Evolutionary conservation across 2,888 invertebrate genomes (phyloP).

Genomic region (Argynnis bischoffii): DNA sequence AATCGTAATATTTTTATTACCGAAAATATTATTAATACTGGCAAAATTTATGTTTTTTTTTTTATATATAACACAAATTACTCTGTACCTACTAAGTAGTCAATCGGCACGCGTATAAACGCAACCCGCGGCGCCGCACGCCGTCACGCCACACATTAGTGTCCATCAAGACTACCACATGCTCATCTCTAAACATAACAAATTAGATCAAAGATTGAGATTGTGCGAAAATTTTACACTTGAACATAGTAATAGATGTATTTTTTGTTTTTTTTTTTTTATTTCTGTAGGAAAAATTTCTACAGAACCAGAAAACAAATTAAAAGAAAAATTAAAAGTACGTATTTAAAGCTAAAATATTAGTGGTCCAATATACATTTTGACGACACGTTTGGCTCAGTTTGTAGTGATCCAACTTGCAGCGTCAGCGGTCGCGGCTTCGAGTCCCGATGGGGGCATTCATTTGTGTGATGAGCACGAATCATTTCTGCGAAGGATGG

Average conservation of each 20-base stretch:
- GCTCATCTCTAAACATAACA: slow-evolving; percentile 20
- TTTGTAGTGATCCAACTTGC: no score
- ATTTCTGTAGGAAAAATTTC: no score
- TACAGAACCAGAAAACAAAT: no score
- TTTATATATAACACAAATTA: slow-evolving; percentile 20
- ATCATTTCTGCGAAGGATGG: no score
- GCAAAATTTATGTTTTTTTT: background rate
- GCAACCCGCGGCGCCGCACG: slow-evolving; percentile 51
- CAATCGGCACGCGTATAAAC: slow-evolving; percentile 50
- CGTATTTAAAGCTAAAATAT: no score
- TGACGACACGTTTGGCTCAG: no score
- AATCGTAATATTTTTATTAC: no score
- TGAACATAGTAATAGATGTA: background rate
- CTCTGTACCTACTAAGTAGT: slow-evolving; percentile 47
- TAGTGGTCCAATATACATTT: no score
- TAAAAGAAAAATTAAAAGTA: no score
- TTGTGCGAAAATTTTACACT: slow-evolving; percentile 14
- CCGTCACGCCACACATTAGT: slow-evolving; percentile 28
- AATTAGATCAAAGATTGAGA: slow-evolving; percentile 12
- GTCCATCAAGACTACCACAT: slow-evolving; percentile 31
- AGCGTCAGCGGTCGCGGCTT: no score
- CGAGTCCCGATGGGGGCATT: no score
- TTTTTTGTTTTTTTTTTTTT: background rate
- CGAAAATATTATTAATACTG: background rate
- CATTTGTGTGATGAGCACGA: no score